Conservation (phyloP, 2,888 invertebrate genomes). For the Lycaena phlaeas region DNA sequence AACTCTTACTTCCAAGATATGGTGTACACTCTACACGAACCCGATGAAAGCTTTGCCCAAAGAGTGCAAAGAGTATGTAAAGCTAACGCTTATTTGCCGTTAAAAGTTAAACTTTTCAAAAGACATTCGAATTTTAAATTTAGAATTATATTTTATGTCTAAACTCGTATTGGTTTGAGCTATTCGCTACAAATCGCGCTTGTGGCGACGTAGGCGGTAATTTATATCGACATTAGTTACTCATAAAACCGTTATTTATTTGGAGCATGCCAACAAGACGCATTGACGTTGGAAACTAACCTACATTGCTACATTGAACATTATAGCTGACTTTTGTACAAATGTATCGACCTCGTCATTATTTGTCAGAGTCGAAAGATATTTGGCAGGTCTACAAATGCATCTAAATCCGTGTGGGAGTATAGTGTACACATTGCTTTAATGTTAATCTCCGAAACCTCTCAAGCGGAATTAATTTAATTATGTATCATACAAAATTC, state of each 20-base stretch:
- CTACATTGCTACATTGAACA: slow-evolving; percentile 24
- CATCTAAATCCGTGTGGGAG: slow-evolving; percentile 7
- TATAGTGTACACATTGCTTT: no score
- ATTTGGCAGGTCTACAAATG: slow-evolving; percentile 28
- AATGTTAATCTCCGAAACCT: no score
- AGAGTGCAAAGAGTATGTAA: no score
- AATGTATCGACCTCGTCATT: slow-evolving; percentile 21
- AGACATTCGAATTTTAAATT: no score
- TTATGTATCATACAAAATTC: no score
- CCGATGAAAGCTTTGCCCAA: no score
- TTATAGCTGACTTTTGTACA: slow-evolving; percentile 22
- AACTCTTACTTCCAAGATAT: no score
- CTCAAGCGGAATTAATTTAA: no score
- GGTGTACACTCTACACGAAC: no score
- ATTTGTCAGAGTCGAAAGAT: slow-evolving; percentile 20
- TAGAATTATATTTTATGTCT: no score
- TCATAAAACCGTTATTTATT: slow-evolving; percentile 20
- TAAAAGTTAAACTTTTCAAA: no score
- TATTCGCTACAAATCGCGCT: slow-evolving; percentile 8
- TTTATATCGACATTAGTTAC: slow-evolving; percentile 21
- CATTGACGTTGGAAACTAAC: slow-evolving; percentile 24
- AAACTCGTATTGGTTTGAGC: background rate
- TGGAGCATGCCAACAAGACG: slow-evolving; percentile 22
- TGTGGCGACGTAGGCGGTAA: slow-evolving; percentile 15
- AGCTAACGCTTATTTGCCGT: no score